A percentile compares a stretch with the other conserved stretches of the same genome.
Conservation (phyloP, 2,888 invertebrate genomes). For the Tillus elongatus region DNA sequence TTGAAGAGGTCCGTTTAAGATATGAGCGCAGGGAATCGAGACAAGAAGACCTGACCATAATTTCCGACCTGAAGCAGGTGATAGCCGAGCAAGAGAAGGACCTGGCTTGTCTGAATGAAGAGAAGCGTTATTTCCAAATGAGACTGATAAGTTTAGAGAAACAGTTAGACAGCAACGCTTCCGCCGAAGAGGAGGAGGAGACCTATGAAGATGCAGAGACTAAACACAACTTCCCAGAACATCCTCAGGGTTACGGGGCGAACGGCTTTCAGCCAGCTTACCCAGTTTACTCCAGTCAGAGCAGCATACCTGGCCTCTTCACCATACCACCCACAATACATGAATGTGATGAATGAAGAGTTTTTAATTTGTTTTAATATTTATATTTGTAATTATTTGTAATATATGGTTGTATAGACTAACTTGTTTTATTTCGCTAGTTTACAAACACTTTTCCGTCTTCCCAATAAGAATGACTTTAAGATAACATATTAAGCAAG, state of each 20-base stretch:
- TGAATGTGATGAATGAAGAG: conserved; percentile 2
- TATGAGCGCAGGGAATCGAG: conserved; percentile 50
- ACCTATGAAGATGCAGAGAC: conserved; percentile 32
- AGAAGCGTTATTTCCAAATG: conserved; percentile 50
- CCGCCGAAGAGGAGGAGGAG: conserved; percentile 26
- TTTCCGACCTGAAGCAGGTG: conserved; percentile 47
- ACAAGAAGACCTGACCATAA: conserved; percentile 48
- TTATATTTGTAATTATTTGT: neutral
- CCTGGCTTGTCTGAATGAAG: conserved; percentile 48
- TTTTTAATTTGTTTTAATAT: neutral
- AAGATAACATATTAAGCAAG: too few species aligned
- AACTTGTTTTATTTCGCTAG: too few species aligned
- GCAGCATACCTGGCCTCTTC: neutral
- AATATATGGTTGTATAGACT: conserved; percentile 1
- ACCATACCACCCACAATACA: too few species aligned
- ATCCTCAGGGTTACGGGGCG: too few species aligned
- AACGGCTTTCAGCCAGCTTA: neutral
- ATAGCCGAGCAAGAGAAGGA: conserved; percentile 51
- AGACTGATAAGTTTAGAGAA: conserved; percentile 38
- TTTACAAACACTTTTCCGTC: too few species aligned
- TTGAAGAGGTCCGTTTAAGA: conserved; percentile 50
- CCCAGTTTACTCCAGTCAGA: neutral
- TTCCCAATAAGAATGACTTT: too few species aligned
- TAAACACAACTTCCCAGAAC: neutral
- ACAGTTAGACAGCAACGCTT: conserved; percentile 24